These are phyloP conservation scores for Hypselothyrea guttata DNA, from an alignment of 2,888 invertebrate species.

Conservation along the genomic window DNA sequence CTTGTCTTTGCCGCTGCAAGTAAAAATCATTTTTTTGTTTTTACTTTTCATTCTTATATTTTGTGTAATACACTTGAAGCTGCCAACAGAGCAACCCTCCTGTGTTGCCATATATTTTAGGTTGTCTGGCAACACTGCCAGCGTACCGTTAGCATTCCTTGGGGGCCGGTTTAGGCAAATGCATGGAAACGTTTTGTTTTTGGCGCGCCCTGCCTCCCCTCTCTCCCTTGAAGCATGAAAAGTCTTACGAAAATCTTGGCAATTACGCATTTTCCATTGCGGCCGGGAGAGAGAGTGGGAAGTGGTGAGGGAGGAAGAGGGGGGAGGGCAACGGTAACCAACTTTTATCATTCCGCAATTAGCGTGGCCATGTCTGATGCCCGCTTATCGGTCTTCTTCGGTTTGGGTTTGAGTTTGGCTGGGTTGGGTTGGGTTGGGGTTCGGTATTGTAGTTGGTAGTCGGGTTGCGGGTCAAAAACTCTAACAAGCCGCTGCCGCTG, in stretches of 20 bases:
- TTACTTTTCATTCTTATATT: slow-evolving; percentile 38
- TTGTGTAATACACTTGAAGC: slow-evolving; percentile 68
- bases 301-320: too few relatives aligned
- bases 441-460: slow-evolving; percentile 45
- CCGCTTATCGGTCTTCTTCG: slow-evolving; percentile 67
- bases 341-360: slow-evolving; percentile 76
- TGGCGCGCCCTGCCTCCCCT: slow-evolving; percentile 22
- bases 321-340: slow-evolving; percentile 29
- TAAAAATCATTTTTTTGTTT: slow-evolving; percentile 68
- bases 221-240: not conserved
- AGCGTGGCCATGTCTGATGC: slow-evolving; percentile 65
- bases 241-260: slow-evolving; percentile 52
- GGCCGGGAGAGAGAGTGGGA: slow-evolving; percentile 32
- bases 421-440: slow-evolving; percentile 1
- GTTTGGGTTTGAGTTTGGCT: slow-evolving; percentile 10
- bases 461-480: slow-evolving; percentile 42
- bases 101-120: slow-evolving; percentile 17
- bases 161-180: slow-evolving; percentile 74
- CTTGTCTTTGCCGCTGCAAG: slow-evolving; percentile 28
- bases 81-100: slow-evolving; percentile 41
- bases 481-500: slow-evolving; percentile 53
- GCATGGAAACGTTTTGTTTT: slow-evolving; percentile 21
- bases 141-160: slow-evolving; percentile 54
- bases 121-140: slow-evolving; percentile 55
- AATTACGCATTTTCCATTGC: slow-evolving; percentile 46